Evolutionary conservation across 2,797 vertebrate genomes (phyloP), one percentile per base, ranked within the genome.

Genomic region (Melanotaenia parkinsoni): DNA sequence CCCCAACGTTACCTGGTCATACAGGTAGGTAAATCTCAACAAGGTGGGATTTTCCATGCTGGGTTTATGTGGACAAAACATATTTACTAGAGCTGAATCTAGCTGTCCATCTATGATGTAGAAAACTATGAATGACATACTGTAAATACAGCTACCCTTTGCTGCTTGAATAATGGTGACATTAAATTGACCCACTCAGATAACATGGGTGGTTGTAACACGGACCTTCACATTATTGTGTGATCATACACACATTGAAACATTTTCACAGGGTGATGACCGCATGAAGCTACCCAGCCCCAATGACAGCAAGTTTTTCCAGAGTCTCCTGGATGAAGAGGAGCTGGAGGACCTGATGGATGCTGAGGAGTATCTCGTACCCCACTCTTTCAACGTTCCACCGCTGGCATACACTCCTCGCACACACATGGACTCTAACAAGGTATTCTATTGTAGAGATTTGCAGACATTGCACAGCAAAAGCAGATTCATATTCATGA

Each of bases 261-360:
- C 45, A 54, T 70, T 47, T 69, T 32, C 81, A 75, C 75, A 99
- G 98, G 98, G 97, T 37, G 98, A 99, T 57, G 98, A 99, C 80
- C 96, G 96, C 11, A 99, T 99, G 97, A 99, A 98, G 91, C 95
- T 99, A 72, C 98, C 98, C 28, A 98, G 96, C 77, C 98, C 98
- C 71, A 99, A 95, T 0, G 97, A 99, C 93, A 98, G 98, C 94
- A 99, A 99, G 90, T 99, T 99, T 91, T 99, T 99, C 90, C 97
- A 99, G 93, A 99, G 96, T 87, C 96, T 99, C 65, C 90, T 99
- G 32, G 97, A 98, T 67, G 98, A 99, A 84, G 98, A 99, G 73
- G 98, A 98, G 82, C 87, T 95, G 69, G 97, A 98, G 90, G 97
- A 99, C 65, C 95, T 99, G 94, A 98, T 99, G 97, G 98, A 99